Conservation (phyloP, 2,888 invertebrate species). For the Clistopyga incitator region DNA sequence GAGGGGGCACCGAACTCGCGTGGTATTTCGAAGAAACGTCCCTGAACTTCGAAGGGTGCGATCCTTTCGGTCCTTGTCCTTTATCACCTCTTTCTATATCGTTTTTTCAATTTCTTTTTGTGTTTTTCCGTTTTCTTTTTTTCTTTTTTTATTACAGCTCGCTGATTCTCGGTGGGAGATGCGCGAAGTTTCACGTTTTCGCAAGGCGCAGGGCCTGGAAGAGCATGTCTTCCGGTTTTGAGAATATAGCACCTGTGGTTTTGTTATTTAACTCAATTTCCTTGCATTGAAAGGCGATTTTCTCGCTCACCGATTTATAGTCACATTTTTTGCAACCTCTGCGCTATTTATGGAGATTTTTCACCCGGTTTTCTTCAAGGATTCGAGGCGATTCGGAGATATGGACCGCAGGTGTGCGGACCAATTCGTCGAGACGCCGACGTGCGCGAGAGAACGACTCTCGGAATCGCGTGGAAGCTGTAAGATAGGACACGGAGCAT, state of each 20-base stretch:
- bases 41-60: constrained; percentile 33
- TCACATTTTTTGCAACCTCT: neutral
- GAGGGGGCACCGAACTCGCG: constrained; percentile 69
- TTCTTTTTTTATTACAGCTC: neutral
- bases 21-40: constrained; percentile 58
- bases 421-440: constrained; percentile 26
- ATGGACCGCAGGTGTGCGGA: constrained; percentile 8
- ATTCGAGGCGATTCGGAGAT: neutral
- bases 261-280: neutral
- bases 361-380: neutral
- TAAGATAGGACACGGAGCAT: constrained; percentile 68
- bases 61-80: constrained; percentile 9
- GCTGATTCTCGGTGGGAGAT: neutral
- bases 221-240: constrained; percentile 4
- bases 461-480: constrained; percentile 12
- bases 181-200: constrained; percentile 28
- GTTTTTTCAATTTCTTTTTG: neutral
- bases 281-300: no score
- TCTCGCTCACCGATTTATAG: neutral
- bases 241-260: constrained; percentile 20
- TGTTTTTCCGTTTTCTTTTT: neutral
- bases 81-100: neutral
- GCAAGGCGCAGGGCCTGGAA: constrained; percentile 19
- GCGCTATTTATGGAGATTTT: neutral
- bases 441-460: constrained; percentile 46